These are phyloP conservation scores for Rhinatrema bivittatum DNA, from an alignment of 2,797 vertebrate species.

Conservation along the genomic window DNA sequence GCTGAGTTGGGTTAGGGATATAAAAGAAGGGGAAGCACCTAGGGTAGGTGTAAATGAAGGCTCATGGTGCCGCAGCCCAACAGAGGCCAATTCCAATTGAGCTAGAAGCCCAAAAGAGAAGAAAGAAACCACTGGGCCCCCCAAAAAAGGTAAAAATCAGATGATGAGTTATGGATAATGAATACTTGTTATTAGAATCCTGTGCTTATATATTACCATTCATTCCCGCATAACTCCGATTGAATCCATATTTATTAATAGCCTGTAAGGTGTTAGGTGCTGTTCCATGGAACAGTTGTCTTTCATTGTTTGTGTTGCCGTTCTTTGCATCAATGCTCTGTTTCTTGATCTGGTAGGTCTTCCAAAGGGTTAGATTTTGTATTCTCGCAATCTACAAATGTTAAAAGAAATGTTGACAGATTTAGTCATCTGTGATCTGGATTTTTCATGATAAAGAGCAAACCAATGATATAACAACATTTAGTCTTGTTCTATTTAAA, in stretches of 20 bases:
- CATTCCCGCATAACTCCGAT: constrained; percentile 78
- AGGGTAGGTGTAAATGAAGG: no score
- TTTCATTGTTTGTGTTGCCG: constrained; percentile 57
- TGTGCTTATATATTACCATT: constrained; percentile 69
- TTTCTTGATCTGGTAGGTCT: constrained; percentile 64
- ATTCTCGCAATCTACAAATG: constrained; percentile 74
- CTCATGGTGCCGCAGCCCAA: no score
- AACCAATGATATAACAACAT: no score
- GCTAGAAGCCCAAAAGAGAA: no score
- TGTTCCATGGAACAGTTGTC: constrained; percentile 79
- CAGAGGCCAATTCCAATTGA: no score
- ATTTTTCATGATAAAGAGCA: neutral
- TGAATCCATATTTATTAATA: constrained; percentile 73
- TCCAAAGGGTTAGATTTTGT: constrained; percentile 78
- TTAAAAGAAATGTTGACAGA: constrained; percentile 1
- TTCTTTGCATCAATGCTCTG: constrained; percentile 64
- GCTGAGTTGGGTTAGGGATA: no score
- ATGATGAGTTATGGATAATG: no score
- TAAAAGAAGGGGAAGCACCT: no score
- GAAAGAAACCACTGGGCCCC: no score
- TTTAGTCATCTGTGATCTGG: neutral
- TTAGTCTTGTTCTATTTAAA: no score
- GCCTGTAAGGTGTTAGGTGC: constrained; percentile 19
- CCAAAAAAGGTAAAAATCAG: no score
- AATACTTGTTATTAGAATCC: no score